phyloP scores from a whole-genome alignment of 2,888 invertebrate genomes.

The Apomyelois bistriatella region DNA sequence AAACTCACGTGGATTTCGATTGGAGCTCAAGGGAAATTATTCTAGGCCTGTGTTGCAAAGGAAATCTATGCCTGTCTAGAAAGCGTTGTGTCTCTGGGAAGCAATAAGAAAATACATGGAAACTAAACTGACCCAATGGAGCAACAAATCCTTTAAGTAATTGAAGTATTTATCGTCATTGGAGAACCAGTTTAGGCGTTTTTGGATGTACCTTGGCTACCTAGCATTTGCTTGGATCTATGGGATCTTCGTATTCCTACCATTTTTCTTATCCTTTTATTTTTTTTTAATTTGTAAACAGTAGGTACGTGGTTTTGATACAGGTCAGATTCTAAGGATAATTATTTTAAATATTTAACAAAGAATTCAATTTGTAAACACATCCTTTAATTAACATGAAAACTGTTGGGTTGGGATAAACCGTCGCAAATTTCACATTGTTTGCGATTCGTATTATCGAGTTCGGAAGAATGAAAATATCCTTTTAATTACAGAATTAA shows the following conservation, averaged over 20 bases:
- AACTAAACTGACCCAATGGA: no score
- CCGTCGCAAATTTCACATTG: not conserved
- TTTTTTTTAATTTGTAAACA: no score
- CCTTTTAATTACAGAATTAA: conserved; percentile 57
- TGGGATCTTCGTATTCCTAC: no score
- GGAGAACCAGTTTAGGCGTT: no score
- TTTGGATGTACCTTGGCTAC: no score
- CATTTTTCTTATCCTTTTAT: no score
- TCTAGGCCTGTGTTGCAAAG: not conserved
- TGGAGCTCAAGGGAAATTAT: not conserved
- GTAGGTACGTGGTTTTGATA: no score
- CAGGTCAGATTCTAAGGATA: no score
- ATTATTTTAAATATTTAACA: not conserved
- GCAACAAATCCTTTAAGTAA: no score
- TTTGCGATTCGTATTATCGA: conserved; percentile 2
- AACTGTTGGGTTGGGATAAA: not conserved
- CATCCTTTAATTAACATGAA: not conserved
- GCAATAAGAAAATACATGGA: no score
- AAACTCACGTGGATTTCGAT: not conserved
- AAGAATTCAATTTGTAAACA: not conserved
- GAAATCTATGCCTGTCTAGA: not conserved
- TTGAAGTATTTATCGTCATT: no score
- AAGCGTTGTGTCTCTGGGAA: not conserved
- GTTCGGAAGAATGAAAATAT: conserved; percentile 8
- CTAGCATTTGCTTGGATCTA: no score